phyloP scores from a whole-genome alignment of 2,888 invertebrate genomes.

The Hypolimnas misippus region DNA sequence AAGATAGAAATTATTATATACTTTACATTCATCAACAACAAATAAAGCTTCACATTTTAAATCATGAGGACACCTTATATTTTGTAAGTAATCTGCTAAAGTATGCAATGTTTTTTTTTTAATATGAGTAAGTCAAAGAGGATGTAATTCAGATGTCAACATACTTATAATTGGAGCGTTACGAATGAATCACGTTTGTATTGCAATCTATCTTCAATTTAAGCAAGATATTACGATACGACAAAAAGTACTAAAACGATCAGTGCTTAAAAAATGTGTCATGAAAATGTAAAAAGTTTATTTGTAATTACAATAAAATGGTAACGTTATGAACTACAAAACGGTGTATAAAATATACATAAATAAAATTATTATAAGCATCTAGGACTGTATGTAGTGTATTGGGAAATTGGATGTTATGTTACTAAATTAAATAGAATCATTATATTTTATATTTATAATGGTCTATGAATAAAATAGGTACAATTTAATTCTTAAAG shows the following conservation, averaged over 20 bases:
- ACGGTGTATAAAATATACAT: no score
- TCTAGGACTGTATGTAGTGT: no score
- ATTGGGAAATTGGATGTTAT: no score
- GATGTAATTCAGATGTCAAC: constrained; percentile 35
- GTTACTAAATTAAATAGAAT: no score
- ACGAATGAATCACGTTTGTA: constrained; percentile 33
- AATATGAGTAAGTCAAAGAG: constrained; percentile 9
- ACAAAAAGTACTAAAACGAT: constrained; percentile 18
- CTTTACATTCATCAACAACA: no score
- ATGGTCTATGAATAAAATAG: no score
- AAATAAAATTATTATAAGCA: no score
- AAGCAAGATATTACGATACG: constrained; percentile 30
- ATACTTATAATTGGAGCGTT: constrained; percentile 37
- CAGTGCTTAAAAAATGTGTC: background rate
- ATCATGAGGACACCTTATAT: background rate
- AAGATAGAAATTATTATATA: no score
- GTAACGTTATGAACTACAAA: no score
- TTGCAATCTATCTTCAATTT: constrained; percentile 31
- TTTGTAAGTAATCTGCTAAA: background rate
- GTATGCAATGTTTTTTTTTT: background rate
- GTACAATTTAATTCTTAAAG: no score
- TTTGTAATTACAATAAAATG: background rate
- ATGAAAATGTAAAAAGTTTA: background rate
- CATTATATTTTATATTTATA: no score
- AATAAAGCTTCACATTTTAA: background rate